Base-by-base conservation (phyloP, 2,113 vertebrate genomes). In the Tyrannus savana region DNA sequence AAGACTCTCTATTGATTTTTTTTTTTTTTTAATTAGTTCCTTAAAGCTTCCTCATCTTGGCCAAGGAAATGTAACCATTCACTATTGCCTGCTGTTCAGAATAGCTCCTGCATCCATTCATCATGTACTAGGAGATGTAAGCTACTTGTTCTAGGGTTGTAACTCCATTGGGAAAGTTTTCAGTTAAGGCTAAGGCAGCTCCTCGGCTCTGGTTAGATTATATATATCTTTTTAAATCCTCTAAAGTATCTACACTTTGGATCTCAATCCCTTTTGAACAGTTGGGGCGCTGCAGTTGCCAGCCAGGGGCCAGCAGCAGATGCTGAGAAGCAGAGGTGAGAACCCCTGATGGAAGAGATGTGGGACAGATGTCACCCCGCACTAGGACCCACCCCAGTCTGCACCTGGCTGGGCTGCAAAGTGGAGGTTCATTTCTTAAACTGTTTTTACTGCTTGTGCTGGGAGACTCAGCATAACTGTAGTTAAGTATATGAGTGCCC, bases 1-100 rank as follows among this genome's bases (percentile, higher is more conserved):
- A 97, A 89, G 79, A n/a, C 80, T 93, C 90, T 47, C 93, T 86
- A 92, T 93, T 96, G 93, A 95, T 94, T 90, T 76, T 76, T 72
- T 49, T 47, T 37, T 94, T 86, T 88, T 95, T 93, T 95, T 49
- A 93, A 84, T 88, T 74, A 67, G 68, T 95, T 90, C 77, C 94
- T 96, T 93, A 89, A 88, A 89, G 55, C 85, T 90, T 95, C 86
- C 88, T 92, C 88, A 44, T 92, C 59, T 87, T 77, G 63, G 94
- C 86, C 86, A 95, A 92, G 82, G 68, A 77, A 92, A 95, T 37
- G 76, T 75, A 94, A 87, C 92, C 76, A 72, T 87, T 96, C 93
- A 72, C 76, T 90, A 15, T 19, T 94, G 91, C 91, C 77, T 91
- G 73, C 64, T 97, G 76, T 63, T 93, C 94, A 90, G 72, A 95